Percentiles rank a stretch among this genome's conserved stretches.
phyloP scores from a whole-genome alignment of 2,113 vertebrate genomes.

The Nycticorax nycticorax region DNA sequence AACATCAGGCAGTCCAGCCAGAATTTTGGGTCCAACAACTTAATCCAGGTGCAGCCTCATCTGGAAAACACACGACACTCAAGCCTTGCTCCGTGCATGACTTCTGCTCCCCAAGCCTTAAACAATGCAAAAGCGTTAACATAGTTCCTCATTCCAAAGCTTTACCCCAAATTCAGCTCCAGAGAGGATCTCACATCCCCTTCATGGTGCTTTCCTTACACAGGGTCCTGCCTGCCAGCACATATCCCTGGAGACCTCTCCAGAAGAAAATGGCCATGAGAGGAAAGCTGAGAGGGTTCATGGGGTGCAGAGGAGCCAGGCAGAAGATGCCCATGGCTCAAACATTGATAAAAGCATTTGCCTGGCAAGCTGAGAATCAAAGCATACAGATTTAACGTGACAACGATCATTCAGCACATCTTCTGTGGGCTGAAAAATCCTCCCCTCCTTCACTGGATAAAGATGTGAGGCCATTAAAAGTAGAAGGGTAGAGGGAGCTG shows the following conservation, averaged over 20 bases:
- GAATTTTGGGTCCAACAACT: neutral
- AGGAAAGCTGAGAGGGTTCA: neutral
- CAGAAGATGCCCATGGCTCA: neutral
- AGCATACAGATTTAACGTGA: accelerated
- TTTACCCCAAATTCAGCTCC: neutral
- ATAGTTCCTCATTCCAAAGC: neutral
- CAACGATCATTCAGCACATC: accelerated
- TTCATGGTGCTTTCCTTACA: accelerated
- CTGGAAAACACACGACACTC: neutral
- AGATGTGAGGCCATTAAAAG: neutral
- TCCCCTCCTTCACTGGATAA: neutral
- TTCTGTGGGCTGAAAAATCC: neutral
- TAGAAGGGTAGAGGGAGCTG: neutral
- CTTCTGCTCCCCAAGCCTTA: neutral
- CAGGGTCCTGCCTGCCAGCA: neutral
- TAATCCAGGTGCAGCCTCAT: neutral
- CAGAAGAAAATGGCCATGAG: neutral
- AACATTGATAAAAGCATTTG: neutral
- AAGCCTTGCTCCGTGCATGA: neutral
- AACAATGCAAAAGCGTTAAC: accelerated
- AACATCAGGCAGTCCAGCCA: neutral
- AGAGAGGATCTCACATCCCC: neutral
- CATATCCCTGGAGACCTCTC: neutral
- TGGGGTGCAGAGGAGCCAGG: no score
- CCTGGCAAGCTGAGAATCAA: neutral